A percentile compares a stretch with the other conserved stretches of the same genome.
Conservation (phyloP, 1,140 invertebrate genomes). For the Caligus rogercresseyi region DNA sequence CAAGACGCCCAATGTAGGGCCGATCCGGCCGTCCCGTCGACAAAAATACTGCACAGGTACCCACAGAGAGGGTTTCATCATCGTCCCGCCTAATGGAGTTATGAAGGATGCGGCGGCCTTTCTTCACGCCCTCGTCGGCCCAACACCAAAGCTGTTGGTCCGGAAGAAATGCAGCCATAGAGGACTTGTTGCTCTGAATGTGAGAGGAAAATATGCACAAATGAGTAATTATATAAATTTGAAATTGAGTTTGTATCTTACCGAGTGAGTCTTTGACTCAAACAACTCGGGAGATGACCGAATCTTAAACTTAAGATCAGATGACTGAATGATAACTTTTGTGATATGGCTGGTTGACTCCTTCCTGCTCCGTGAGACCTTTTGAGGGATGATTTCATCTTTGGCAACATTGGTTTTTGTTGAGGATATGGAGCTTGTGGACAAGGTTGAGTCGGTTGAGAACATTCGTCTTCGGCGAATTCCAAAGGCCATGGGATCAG, state of each 20-base stretch:
- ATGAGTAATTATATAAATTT: no score
- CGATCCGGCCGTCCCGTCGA: slow-evolving; percentile 68
- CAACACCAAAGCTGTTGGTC: slow-evolving; percentile 68
- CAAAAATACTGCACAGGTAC: slow-evolving; percentile 74
- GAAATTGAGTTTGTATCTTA: no score
- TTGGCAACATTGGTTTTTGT: not conserved
- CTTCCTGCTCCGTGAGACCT: not conserved
- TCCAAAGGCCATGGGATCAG: not conserved
- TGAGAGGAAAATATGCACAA: no score
- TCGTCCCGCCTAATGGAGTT: slow-evolving; percentile 60
- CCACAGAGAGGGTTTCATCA: slow-evolving; percentile 60
- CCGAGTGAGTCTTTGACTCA: not conserved
- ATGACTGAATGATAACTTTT: not conserved
- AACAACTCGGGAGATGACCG: not conserved
- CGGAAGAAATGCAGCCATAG: slow-evolving; percentile 68
- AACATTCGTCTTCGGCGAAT: not conserved
- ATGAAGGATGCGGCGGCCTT: slow-evolving; percentile 40
- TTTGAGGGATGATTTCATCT: not conserved
- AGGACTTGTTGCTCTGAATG: slow-evolving; percentile 27
- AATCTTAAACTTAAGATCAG: not conserved
- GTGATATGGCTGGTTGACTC: not conserved
- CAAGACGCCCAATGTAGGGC: slow-evolving; percentile 60
- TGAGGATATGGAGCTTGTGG: not conserved
- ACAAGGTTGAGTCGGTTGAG: not conserved
- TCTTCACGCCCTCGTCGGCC: slow-evolving; percentile 57